These are phyloP conservation scores for Byasa hedistus DNA, from an alignment of 2,888 invertebrate species.

Conservation along the genomic window DNA sequence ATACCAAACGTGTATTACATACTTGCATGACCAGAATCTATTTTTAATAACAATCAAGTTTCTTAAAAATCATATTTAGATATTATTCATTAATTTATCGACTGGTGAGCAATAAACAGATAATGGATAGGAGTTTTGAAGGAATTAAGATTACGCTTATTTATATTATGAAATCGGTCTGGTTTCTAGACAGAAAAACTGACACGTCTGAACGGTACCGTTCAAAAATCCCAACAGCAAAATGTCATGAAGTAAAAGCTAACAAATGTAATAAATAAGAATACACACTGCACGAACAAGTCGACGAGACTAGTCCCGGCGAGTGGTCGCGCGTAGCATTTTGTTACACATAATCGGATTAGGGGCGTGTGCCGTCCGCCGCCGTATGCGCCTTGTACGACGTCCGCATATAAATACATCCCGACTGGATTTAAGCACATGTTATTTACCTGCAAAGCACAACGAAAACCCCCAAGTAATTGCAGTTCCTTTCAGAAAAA, in stretches of 20 bases:
- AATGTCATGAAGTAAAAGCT: constrained; percentile 24
- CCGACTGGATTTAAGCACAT: constrained; percentile 52
- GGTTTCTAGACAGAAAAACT: neutral
- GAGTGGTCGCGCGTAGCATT: constrained; percentile 64
- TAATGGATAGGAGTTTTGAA: neutral
- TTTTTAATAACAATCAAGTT: too few species aligned
- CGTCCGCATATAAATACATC: constrained; percentile 61
- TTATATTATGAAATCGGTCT: neutral
- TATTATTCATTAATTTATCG: neutral
- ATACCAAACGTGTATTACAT: too few species aligned
- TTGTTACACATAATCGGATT: constrained; percentile 77
- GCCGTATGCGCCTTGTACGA: constrained; percentile 60
- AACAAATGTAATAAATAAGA: constrained; percentile 29
- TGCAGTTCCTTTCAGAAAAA: constrained; percentile 6
- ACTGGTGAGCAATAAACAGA: neutral
- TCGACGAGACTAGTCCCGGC: constrained; percentile 37
- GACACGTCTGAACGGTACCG: neutral
- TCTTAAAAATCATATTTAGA: neutral
- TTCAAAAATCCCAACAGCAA: constrained; percentile 17
- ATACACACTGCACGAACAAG: constrained; percentile 23
- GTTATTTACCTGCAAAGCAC: constrained; percentile 34
- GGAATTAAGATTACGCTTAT: neutral
- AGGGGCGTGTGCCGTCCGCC: constrained; percentile 62
- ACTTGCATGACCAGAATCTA: too few species aligned
- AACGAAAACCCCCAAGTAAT: constrained; percentile 10